phyloP scores from a whole-genome alignment of 2,888 invertebrate genomes.

The Polietes domitor region DNA sequence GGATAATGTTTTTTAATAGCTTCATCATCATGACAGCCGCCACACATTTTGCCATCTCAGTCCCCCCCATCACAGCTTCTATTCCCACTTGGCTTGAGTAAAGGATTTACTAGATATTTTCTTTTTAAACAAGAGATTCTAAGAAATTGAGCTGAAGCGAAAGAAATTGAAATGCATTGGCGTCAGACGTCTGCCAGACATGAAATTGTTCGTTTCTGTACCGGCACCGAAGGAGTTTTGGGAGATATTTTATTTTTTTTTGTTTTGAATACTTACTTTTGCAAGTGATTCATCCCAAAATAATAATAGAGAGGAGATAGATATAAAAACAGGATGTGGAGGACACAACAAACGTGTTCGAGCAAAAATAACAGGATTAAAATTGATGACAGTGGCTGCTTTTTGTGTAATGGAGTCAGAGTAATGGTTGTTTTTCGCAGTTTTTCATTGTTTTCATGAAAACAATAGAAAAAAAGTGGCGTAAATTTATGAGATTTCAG shows the following conservation, averaged over 20 bases:
- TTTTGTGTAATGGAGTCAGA: not conserved
- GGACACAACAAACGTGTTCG: slow-evolving; percentile 10
- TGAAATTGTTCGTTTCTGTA: slow-evolving; percentile 43
- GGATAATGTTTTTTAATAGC: slow-evolving; percentile 24
- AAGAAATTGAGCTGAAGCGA: slow-evolving; percentile 18
- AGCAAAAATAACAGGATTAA: slow-evolving; percentile 36
- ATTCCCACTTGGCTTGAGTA: not conserved
- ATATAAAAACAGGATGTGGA: not conserved
- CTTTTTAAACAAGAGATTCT: slow-evolving; percentile 7
- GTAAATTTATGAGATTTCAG: no score
- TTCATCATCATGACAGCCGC: slow-evolving; percentile 14
- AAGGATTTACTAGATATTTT: slow-evolving; percentile 23
- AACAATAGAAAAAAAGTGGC: not conserved
- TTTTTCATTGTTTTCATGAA: no score
- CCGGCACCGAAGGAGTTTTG: slow-evolving; percentile 10
- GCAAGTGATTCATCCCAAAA: slow-evolving; percentile 23
- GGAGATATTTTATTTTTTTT: not conserved
- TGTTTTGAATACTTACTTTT: no score
- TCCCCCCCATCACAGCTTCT: not conserved
- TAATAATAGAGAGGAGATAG: slow-evolving; percentile 9
- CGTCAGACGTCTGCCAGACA: slow-evolving; percentile 66
- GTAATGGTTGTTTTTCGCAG: not conserved
- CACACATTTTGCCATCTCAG: not conserved
- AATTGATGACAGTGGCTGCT: slow-evolving; percentile 27
- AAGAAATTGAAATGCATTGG: slow-evolving; percentile 39